Base-by-base conservation (phyloP, 2,113 vertebrate genomes). In the Nerophis ophidion region DNA sequence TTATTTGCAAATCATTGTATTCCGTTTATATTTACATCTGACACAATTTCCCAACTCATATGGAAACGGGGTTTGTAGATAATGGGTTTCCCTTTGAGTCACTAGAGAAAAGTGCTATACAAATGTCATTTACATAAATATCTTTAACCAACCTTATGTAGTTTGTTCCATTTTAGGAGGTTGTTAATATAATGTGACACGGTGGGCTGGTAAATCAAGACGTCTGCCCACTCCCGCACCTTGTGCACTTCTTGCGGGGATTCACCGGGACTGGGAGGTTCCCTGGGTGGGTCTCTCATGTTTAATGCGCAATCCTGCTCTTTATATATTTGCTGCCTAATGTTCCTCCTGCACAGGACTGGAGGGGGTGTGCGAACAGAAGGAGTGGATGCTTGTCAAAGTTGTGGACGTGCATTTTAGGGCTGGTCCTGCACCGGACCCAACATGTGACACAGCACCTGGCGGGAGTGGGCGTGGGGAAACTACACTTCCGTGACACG, bases 221-320 rank as follows among this genome's bases (percentile, higher is more conserved):
- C 64, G 61, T 44, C 53, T 65, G 55, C 60, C 64, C 59, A 56
- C 19, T n/a, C 45, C 10, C 14, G 42, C 16, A n/a, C 40, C 40
- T 6, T 42, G 9, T 42, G 8, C 40, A 26, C 19, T 42, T 44
- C 40, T 40, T 33, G 61, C 63, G 62, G 42, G 48, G 72, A 77
- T 58, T 26, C 1, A 26, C 26, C 4, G 26, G 26, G 26, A 52
- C 62, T 66, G 84, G 86, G 86, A 84, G 86, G 86, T 63, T 76
- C 86, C 77, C 63, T 65, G 79, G 79, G 72, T 84, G 78, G 77
- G 74, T 80, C 72, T 50, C 76, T 86, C 77, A 84, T 86, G 84
- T 80, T 81, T 84, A 70, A 82, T 84, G 69, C 34, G 81, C 69
- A 44, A 70, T 50, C 76, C 67, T 49, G 16, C n/a, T 69, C 59